A percentile compares a stretch with the other conserved stretches of the same genome.
Evolutionary conservation across 1,140 invertebrate genomes (phyloP).

Genomic region (Heliconius nattereri): DNA sequence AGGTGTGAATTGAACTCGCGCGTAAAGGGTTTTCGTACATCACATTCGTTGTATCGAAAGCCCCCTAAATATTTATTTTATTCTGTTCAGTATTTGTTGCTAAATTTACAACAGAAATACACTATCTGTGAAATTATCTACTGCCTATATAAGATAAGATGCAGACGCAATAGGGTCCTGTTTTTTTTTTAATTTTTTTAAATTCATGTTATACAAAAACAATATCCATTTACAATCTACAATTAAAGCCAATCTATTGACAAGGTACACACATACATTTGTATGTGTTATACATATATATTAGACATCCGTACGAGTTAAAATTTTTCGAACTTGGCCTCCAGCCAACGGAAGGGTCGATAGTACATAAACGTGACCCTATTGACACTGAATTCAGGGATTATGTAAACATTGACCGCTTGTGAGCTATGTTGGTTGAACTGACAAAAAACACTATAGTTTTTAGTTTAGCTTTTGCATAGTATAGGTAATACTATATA

Average conservation of each 20-base stretch:
- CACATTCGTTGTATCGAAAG: too few relatives aligned
- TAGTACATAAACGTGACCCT: not conserved
- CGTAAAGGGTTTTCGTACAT: too few relatives aligned
- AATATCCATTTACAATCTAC: not conserved
- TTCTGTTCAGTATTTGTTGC: too few relatives aligned
- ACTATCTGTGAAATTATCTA: too few relatives aligned
- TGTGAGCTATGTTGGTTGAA: not conserved
- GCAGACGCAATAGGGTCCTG: too few relatives aligned
- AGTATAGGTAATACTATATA: too few relatives aligned
- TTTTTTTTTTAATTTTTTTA: too few relatives aligned
- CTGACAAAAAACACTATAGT: not conserved
- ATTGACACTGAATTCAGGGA: constrained; percentile 13
- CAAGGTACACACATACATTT: not conserved
- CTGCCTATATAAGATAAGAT: too few relatives aligned
- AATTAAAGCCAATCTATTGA: not conserved
- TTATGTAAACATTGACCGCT: constrained; percentile 14
- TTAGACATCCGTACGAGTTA: not conserved
- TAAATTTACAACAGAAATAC: too few relatives aligned
- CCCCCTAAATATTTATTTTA: too few relatives aligned
- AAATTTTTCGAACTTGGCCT: constrained; percentile 6
- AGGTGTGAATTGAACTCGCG: too few relatives aligned
- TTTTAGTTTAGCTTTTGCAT: not conserved
- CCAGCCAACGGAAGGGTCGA: not conserved
- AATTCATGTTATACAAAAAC: too few relatives aligned
- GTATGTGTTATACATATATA: not conserved